phyloP scores from a whole-genome alignment of 2,797 vertebrate genomes.

The Heterohyrax brucei region DNA sequence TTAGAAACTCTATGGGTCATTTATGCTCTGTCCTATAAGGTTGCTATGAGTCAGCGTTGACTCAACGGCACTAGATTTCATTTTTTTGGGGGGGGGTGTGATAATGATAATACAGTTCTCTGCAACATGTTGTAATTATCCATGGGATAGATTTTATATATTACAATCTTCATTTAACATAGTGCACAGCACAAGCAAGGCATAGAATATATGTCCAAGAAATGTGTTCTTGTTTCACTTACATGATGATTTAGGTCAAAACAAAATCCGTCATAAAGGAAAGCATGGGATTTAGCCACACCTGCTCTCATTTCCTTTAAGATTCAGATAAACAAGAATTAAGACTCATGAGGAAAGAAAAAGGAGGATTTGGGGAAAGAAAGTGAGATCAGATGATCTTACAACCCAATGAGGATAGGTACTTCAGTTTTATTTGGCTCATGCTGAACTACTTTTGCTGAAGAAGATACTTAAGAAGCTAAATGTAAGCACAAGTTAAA shows the following conservation, averaged over 20 bases:
- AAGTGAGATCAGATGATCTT: not conserved
- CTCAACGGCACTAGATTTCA: no score
- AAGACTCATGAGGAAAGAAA: conserved; percentile 42
- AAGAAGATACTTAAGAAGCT: conserved; percentile 79
- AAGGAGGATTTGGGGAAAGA: conserved; percentile 11
- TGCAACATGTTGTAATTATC: not conserved
- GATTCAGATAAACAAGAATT: conserved; percentile 28
- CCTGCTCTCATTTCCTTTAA: conserved; percentile 30
- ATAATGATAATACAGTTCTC: not conserved
- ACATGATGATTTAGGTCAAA: not conserved
- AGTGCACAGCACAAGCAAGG: no score
- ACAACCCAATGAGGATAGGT: conserved; percentile 9
- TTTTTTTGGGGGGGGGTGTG: no score
- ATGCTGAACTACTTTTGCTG: conserved; percentile 63
- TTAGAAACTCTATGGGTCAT: no score
- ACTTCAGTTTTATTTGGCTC: conserved; percentile 68
- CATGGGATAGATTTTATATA: accelerated
- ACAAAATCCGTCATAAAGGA: not conserved
- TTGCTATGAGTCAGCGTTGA: no score
- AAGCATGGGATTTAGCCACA: not conserved
- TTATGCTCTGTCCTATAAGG: no score
- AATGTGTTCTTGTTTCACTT: not conserved
- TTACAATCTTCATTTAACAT: not conserved
- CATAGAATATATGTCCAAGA: not conserved
- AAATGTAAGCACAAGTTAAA: conserved; percentile 81